Percentiles rank a stretch among this genome's conserved stretches.
Conservation (phyloP, 2,113 vertebrate species). For the Corythornis vintsioides region DNA sequence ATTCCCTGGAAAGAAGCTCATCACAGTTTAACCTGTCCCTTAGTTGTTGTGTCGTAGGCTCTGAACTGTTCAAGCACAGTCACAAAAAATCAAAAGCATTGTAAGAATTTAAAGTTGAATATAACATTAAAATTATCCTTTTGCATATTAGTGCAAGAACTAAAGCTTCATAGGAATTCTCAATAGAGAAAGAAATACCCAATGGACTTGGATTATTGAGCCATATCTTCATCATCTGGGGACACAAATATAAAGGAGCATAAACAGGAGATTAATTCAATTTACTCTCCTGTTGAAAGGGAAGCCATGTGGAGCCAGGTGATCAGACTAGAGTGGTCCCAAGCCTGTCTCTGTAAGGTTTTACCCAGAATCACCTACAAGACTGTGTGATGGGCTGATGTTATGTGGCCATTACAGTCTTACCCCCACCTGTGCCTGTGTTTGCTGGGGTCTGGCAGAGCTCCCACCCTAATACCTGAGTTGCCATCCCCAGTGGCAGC, state of each 20-base stretch:
- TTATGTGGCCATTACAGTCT: neutral
- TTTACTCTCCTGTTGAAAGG: neutral
- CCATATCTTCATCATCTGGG: neutral
- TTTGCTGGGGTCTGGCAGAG: neutral
- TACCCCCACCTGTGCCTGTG: neutral
- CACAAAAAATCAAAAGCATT: neutral
- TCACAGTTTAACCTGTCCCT: neutral
- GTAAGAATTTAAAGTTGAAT: neutral
- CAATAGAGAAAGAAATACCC: neutral
- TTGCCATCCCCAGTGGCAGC: neutral
- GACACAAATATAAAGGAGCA: neutral
- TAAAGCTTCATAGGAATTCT: neutral
- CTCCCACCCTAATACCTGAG: neutral
- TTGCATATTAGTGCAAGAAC: neutral
- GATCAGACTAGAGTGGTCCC: neutral
- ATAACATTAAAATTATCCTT: neutral
- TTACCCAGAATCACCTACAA: neutral
- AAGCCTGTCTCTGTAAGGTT: neutral
- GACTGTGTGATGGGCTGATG: fast-evolving
- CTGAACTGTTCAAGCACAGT: neutral
- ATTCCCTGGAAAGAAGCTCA: neutral
- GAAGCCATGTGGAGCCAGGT: neutral
- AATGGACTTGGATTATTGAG: neutral
- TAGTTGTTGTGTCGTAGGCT: neutral
- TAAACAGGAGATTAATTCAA: neutral